These are phyloP conservation scores for Eulithis prunata DNA, from an alignment of 2,888 invertebrate genomes.

Conservation along the genomic window DNA sequence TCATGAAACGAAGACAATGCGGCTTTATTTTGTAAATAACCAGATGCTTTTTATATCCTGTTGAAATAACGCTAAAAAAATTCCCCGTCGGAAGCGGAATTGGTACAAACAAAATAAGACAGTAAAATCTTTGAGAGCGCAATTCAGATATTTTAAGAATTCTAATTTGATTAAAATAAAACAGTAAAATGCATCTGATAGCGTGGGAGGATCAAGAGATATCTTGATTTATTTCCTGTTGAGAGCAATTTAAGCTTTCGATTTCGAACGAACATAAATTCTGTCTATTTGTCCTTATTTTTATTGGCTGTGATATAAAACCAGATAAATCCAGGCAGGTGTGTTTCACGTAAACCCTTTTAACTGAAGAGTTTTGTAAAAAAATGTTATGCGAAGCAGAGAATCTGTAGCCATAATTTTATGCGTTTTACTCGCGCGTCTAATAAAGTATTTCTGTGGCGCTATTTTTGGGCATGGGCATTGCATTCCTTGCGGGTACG, in stretches of 20 bases:
- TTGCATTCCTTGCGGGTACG: slow-evolving; percentile 39
- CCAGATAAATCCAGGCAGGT: slow-evolving; percentile 25
- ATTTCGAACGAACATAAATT: slow-evolving; percentile 34
- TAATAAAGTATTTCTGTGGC: slow-evolving; percentile 52
- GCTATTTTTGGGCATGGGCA: slow-evolving; percentile 51
- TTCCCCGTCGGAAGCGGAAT: slow-evolving; percentile 33
- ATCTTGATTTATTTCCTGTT: slow-evolving; percentile 50
- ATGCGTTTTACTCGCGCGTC: slow-evolving; percentile 45
- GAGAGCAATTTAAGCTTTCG: slow-evolving; percentile 38
- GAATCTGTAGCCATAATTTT: slow-evolving; percentile 56
- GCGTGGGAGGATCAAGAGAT: slow-evolving; percentile 57
- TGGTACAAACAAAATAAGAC: slow-evolving; percentile 49
- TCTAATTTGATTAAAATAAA: slow-evolving; percentile 66
- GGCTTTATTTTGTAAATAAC: neutral
- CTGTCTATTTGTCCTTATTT: slow-evolving; percentile 31
- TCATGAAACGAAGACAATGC: too few relatives aligned
- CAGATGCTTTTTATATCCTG: neutral
- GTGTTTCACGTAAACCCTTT: slow-evolving; percentile 24
- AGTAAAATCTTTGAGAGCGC: slow-evolving; percentile 54
- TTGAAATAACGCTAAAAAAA: neutral
- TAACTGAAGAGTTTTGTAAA: slow-evolving; percentile 27
- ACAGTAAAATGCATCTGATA: slow-evolving; percentile 47
- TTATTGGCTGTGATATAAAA: slow-evolving; percentile 29
- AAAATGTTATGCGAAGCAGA: slow-evolving; percentile 43
- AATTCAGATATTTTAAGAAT: slow-evolving; percentile 64